These are phyloP conservation scores for Enteromius afrohamiltoni DNA, from an alignment of 2,797 vertebrate genomes.

Conservation along the genomic window DNA sequence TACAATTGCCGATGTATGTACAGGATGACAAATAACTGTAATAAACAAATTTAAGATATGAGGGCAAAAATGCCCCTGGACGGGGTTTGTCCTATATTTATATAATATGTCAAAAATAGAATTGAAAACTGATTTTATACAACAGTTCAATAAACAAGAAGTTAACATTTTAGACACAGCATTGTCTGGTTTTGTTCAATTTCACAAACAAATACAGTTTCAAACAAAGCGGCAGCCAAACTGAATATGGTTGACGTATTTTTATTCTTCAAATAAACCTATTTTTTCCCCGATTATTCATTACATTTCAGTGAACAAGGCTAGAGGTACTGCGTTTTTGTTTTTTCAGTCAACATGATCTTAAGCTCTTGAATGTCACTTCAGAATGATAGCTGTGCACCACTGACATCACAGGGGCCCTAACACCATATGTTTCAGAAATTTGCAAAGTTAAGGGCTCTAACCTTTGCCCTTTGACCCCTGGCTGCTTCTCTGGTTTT, in stretches of 20 bases:
- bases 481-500: conserved; percentile 84
- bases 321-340: not conserved
- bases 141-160: not conserved
- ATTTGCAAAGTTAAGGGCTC: not conserved
- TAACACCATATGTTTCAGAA: conserved; percentile 18
- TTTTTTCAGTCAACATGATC: not conserved
- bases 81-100: not conserved
- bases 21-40: not conserved
- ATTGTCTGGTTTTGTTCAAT: not conserved
- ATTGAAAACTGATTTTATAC: not conserved
- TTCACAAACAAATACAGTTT: not conserved
- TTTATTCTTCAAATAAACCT: not conserved
- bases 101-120: not conserved
- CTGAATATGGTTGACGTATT: not conserved
- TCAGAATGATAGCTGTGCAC: not conserved
- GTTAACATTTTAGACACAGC: not conserved
- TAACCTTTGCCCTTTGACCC: conserved; percentile 79
- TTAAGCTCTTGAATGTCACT: not conserved
- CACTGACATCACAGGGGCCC: not conserved
- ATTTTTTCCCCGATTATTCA: not conserved
- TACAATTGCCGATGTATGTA: not conserved
- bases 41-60: not conserved
- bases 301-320: not conserved
- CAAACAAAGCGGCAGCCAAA: not conserved
- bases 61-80: not conserved